Evolutionary conservation across 1,140 invertebrate genomes (phyloP), one percentile per base, ranked within the genome.

Genomic region (Brachionus calyciflorus): DNA sequence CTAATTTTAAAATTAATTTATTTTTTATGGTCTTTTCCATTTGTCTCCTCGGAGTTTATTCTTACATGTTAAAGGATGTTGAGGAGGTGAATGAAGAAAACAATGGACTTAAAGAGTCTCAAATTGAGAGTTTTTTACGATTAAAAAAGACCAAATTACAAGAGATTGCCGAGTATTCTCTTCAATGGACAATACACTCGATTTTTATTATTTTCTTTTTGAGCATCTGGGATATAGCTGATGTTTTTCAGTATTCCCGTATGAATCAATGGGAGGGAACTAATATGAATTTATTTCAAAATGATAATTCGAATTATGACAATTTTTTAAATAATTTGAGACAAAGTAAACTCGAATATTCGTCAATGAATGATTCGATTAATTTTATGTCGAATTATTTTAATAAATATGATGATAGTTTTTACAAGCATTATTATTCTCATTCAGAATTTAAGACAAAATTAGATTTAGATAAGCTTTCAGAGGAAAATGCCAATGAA

Each of bases 201-300:
- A 12, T 44, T 21, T 65, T 65, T 65, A 17, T 65, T 6, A 65
- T 65, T 24, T 65, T 44, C 26, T 44, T 65, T 24, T n/a, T 65
- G 26, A 65, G 60, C 37, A 65, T 65, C 9, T 65, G 60, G 60
- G 60, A 65, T 24, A 65, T 65, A 44, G 60, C 41, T n/a, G 60
- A 65, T 28, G 60, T 65, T 9, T 41, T 65, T 44, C 60, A 65
- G 10, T 44, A 44, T 44, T 14, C 19, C 24, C 40, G 60, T 41
- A 46, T 65, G 41, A 41, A 46, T 19, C 24, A 21, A 65, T 65
- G 60, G 60, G 60, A 65, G 12, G 21, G 12, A 4, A 21, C 37
- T n/a, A 44, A 65, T 37, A 24, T 65, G 37, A 65, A 65, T 65
- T 44, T 65, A 26, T 65, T 65, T 37, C 14, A 44, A 14, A 17